Conservation (phyloP, 2,113 vertebrate species). For the Platichthys flesus region DNA sequence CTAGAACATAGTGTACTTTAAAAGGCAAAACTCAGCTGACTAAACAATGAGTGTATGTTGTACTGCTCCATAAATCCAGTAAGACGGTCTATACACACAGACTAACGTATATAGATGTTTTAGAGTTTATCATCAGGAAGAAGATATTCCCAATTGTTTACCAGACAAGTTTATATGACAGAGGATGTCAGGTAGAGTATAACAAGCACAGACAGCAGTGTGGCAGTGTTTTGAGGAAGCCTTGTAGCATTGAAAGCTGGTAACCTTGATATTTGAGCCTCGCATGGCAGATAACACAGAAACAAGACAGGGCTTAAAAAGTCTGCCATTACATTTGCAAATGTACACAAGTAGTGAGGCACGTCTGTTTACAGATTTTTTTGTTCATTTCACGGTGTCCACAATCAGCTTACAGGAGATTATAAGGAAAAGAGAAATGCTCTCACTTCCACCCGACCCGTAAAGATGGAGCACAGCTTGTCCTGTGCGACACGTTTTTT, state of each 20-base stretch:
- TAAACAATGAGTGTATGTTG: constrained; percentile 7
- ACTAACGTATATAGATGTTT: neutral
- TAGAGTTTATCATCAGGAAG: neutral
- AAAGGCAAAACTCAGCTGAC: constrained; percentile 14
- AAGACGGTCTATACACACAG: neutral
- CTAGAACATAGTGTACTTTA: constrained; percentile 52
- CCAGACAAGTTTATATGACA: neutral
- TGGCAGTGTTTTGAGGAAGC: neutral
- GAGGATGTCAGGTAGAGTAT: constrained; percentile 1
- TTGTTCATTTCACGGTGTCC: constrained; percentile 13
- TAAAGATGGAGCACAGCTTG: constrained; percentile 73
- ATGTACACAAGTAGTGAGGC: neutral
- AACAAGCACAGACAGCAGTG: neutral
- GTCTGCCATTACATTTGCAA: constrained; percentile 11
- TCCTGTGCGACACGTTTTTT: constrained; percentile 70
- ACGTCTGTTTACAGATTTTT: constrained; percentile 5
- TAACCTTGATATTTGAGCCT: constrained; percentile 13
- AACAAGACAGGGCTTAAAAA: neutral
- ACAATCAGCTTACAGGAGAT: constrained; percentile 47
- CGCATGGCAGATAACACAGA: neutral
- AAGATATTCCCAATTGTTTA: neutral
- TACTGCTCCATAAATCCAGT: constrained; percentile 6
- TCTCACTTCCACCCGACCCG: constrained; percentile 41
- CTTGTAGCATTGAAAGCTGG: neutral
- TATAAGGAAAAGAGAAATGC: constrained; percentile 33